Evolutionary conservation across 2,797 vertebrate species (phyloP).

Genomic region (Apodemus agrarius): DNA sequence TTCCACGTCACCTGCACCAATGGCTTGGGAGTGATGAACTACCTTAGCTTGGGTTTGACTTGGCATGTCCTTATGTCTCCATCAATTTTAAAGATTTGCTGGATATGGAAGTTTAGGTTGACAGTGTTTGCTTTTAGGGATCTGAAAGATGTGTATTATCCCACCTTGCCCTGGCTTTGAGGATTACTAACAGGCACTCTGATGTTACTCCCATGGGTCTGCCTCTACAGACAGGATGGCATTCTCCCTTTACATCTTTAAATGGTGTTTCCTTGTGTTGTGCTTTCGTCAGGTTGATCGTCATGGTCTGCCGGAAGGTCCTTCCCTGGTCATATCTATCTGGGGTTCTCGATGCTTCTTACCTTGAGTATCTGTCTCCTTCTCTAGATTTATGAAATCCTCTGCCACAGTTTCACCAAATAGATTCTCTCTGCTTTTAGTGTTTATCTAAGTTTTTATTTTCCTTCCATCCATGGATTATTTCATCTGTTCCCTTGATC

Average conservation of each 20-base stretch:
- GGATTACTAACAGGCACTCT: background rate
- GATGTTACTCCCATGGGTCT: no score
- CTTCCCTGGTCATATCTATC: no score
- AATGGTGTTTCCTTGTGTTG: background rate
- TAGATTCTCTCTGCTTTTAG: background rate
- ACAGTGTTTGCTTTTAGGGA: background rate
- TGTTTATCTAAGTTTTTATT: background rate
- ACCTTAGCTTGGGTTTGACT: background rate
- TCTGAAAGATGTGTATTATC: background rate
- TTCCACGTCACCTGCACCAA: background rate
- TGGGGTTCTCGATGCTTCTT: background rate
- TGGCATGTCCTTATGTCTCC: background rate
- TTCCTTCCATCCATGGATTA: background rate
- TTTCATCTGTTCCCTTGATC: background rate
- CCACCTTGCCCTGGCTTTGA: background rate
- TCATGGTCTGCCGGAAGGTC: background rate
- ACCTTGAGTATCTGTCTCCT: background rate
- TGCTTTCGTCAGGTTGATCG: background rate
- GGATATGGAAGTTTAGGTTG: background rate
- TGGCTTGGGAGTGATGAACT: background rate
- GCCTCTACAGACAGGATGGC: background rate
- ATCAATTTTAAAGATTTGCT: background rate
- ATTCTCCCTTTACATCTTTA: background rate
- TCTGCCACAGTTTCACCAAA: background rate
- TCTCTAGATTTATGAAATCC: background rate